Base-by-base conservation (phyloP, 2,797 vertebrate species). In the Helostoma temminkii region DNA sequence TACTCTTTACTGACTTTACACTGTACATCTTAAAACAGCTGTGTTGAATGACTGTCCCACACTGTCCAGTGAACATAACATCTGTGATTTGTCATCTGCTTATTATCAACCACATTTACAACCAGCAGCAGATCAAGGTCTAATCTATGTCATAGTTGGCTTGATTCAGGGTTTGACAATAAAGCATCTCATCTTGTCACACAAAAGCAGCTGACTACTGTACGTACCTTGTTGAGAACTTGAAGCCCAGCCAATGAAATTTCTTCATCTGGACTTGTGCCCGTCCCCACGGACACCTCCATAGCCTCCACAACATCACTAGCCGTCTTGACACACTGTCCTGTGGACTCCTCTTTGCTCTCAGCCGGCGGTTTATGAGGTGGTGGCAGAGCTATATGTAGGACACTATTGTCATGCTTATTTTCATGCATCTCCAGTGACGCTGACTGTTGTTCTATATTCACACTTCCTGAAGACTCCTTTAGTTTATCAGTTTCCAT, bases 161-260 rank as follows among this genome's bases (percentile, higher is more conserved):
- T 88, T 49, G 61, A 59, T 57, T 77, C 68, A 81, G 78, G 81
- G 74, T 62, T n/a, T 34, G 41, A 69, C 72, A 77, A 80, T 74
- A 70, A 86, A 90, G 79, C 83, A 80, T 82, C 57, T 89, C 72
- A 77, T 66, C 74, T 91, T 78, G 80, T 81, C 78, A 37, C 72
- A 90, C 49, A 76, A 90, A 92, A 71, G 64, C 25, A 89, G 72
- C 78, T 91, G 84, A 77, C 57, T 32, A 25, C 34, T 46, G 48
- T 49, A 90, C 93, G 82, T 88, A 94, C 84, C 86, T 93, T 88
- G 73, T 34, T 25, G 49, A 80, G 71, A 60, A 73, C 71, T 36
- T 77, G 79, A 74, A 62, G 76, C 24, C 54, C 63, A 55, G 80
- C 61, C 74, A 80, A 69, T 49, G 69, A 15, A 19, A 25, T 62